Conservation (phyloP, 2,113 vertebrate genomes). For the Trematocara unimaculatum region DNA sequence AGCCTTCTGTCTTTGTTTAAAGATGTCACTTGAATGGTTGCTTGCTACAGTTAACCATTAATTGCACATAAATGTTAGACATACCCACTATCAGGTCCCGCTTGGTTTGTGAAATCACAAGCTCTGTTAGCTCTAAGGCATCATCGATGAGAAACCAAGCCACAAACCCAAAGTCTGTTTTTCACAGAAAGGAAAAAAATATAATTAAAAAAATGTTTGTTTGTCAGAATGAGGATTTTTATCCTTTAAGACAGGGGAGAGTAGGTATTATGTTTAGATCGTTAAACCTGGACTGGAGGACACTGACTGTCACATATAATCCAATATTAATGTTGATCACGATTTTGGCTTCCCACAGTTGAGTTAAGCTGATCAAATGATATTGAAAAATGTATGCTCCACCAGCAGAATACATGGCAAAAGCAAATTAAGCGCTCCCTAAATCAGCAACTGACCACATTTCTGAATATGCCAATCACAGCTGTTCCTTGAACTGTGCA, state of each 20-base stretch:
- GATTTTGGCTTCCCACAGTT: background rate
- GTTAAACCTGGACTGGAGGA: background rate
- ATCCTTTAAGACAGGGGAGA: background rate
- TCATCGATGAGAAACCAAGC: background rate
- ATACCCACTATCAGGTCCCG: background rate
- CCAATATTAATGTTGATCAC: background rate
- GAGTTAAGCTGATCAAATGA: background rate
- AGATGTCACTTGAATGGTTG: constrained; percentile 29
- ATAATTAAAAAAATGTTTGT: background rate
- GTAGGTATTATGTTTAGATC: background rate
- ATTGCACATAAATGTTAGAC: background rate
- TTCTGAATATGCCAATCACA: background rate
- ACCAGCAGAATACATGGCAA: background rate
- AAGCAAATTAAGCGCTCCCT: background rate
- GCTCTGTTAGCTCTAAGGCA: background rate
- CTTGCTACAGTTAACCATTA: background rate
- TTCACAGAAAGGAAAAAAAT: background rate
- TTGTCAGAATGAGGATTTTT: background rate
- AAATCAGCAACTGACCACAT: background rate
- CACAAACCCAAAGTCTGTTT: background rate
- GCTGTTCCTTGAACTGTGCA: background rate
- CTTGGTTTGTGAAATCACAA: background rate
- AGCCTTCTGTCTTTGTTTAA: constrained; percentile 12
- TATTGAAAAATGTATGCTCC: background rate
- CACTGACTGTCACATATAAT: background rate